phyloP scores from a whole-genome alignment of 2,797 vertebrate genomes.

The Malurus leucopterus region DNA sequence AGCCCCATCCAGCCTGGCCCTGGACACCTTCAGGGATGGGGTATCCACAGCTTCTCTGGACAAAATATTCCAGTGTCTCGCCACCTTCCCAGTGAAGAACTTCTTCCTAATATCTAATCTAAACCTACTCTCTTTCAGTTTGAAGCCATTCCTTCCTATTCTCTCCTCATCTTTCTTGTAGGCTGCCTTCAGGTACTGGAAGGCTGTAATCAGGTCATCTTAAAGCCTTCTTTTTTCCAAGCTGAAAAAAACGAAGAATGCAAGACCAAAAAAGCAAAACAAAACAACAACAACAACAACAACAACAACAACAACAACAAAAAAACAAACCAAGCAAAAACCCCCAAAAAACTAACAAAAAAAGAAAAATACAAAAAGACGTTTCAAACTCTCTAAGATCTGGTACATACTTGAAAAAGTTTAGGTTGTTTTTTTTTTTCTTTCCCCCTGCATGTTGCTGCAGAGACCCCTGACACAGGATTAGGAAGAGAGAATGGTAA shows the following conservation, averaged over 20 bases:
- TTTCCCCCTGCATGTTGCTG: accelerated
- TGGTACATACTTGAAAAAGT: not conserved
- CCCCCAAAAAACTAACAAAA: too few relatives aligned
- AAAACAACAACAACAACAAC: too few relatives aligned
- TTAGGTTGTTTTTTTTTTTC: not conserved
- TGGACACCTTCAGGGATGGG: not conserved
- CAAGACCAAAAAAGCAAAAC: too few relatives aligned
- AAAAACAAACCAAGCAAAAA: too few relatives aligned
- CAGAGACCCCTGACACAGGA: not conserved
- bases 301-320: not conserved
- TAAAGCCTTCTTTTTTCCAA: not conserved
- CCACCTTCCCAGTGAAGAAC: not conserved
- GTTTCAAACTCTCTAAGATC: not conserved
- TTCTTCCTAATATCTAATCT: not conserved
- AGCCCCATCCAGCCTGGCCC: not conserved
- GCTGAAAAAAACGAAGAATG: not conserved
- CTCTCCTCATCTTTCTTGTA: not conserved
- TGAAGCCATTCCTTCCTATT: not conserved
- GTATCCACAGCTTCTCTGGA: not conserved
- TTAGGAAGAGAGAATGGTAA: not conserved
- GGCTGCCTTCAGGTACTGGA: not conserved
- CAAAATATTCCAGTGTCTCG: not conserved
- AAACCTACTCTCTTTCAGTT: not conserved
- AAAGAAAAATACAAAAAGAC: not conserved
- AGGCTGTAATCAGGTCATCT: not conserved